phyloP scores from a whole-genome alignment of 1,140 invertebrate genomes.

The Daktulosphaira vitifoliae region DNA sequence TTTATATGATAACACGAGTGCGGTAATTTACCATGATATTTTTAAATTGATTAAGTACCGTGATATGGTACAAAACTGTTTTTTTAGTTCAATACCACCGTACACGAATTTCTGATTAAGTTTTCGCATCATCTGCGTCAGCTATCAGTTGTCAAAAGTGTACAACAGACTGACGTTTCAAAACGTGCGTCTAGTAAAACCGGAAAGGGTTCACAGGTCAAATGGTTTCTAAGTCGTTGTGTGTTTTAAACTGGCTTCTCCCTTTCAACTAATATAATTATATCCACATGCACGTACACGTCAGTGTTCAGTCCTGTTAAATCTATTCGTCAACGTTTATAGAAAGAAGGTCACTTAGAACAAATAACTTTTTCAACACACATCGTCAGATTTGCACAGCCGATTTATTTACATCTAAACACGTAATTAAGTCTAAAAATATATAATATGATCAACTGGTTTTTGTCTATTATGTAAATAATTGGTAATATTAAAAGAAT shows the following conservation, averaged over 20 bases:
- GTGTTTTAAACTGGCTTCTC: neutral
- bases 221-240: constrained; percentile 20
- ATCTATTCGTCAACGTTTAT: neutral
- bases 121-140: constrained; percentile 19
- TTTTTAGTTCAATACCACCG: neutral
- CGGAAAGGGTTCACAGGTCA: constrained; percentile 15
- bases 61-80: neutral
- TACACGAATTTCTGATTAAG: constrained; percentile 9
- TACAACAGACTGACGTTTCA: neutral
- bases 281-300: neutral
- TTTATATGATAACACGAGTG: too few relatives aligned
- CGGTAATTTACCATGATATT: too few relatives aligned
- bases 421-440: too few relatives aligned
- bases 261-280: neutral
- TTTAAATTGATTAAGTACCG: constrained; percentile 17
- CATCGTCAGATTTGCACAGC: too few relatives aligned
- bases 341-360: constrained; percentile 8
- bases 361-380: constrained; percentile 10
- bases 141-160: constrained; percentile 13
- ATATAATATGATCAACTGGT: too few relatives aligned
- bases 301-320: neutral
- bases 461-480: too few relatives aligned
- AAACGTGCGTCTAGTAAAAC: constrained; percentile 6
- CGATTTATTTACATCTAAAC: too few relatives aligned
- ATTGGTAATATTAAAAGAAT: too few relatives aligned